Base-by-base conservation (phyloP, 2,888 invertebrate genomes). In the Pollenia angustigena region DNA sequence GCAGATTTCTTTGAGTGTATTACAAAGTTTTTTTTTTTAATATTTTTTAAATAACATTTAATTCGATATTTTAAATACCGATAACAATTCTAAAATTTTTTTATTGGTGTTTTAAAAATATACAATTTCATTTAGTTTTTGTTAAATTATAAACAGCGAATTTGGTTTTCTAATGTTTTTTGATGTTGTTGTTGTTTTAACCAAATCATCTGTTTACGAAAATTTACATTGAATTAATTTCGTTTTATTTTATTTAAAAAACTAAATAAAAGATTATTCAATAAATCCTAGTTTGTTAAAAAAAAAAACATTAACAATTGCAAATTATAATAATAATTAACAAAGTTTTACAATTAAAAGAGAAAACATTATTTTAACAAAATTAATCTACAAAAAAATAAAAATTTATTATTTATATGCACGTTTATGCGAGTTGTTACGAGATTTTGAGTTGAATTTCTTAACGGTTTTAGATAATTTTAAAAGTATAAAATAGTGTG, bases 351-450 rank as follows among this genome's bases (percentile, higher is more conserved):
- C 23, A 42, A 60, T 42, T 9, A 16, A 18, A 71, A 56, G 23
- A 72, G n/a, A 58, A 58, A 10, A 8, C 18, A 56, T n/a, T 32
- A 8, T 32, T 62, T 12, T 14, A 16, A 52, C 50, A 46, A 32
- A 74, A 48, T 48, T 32, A 48, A 58, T 42, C 66, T 58, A 48
- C 44, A 16, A 1, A 60, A 44, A 46, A 18, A 2, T 88, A 88
- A 81, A 88, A 88, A 88, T 40, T 50, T 44, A 44, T 50, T 75
- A 87, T 88, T 72, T 79, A 87, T 81, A 85, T 66, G 69, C 85
- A 85, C 76, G 74, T 85, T 75, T 46, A 85, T 89, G 89, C 89
- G 89, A 90, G 89, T 89, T 88, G 89, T 87, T 78, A 89, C 89
- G 90, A 90, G 90, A 89, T 89, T 89, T 88, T 44, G 74, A 82